These are phyloP conservation scores for Trinorchestia longiramus DNA, from an alignment of 1,140 invertebrate species.

Conservation along the genomic window DNA sequence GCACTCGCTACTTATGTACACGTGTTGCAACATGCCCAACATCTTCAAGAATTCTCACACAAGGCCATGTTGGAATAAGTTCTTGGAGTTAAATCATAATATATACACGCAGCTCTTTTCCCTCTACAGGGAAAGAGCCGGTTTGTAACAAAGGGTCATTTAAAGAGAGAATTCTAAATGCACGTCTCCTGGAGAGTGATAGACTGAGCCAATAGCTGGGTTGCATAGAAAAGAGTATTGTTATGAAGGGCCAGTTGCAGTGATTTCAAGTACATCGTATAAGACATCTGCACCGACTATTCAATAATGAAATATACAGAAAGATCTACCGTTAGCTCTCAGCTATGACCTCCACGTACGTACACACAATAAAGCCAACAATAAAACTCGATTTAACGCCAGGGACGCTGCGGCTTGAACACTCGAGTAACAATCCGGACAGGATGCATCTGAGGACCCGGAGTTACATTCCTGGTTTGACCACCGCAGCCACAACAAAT, in stretches of 20 bases:
- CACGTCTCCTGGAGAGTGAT: not conserved
- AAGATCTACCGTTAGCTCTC: no score
- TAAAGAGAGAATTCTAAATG: not conserved
- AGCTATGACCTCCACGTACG: no score
- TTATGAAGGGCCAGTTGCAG: not conserved
- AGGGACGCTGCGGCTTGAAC: no score
- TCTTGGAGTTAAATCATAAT: not conserved
- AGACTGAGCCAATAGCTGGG: not conserved
- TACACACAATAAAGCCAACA: no score
- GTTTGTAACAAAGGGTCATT: not conserved
- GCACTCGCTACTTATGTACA: not conserved
- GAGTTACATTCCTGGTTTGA: no score
- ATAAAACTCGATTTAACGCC: no score
- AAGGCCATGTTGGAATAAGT: not conserved
- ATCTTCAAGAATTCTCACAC: not conserved
- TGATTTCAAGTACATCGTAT: not conserved
- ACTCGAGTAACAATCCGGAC: no score
- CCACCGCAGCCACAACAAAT: no score
- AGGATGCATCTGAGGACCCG: no score
- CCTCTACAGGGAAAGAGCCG: no score
- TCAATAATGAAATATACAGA: not conserved
- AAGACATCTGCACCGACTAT: not conserved
- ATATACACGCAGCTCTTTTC: not conserved
- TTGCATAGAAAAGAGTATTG: not conserved
- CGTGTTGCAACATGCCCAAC: not conserved